A percentile compares a stretch with the other conserved stretches of the same genome.
Evolutionary conservation across 2,113 vertebrate species (phyloP).

Genomic region (Asarcornis scutulata): DNA sequence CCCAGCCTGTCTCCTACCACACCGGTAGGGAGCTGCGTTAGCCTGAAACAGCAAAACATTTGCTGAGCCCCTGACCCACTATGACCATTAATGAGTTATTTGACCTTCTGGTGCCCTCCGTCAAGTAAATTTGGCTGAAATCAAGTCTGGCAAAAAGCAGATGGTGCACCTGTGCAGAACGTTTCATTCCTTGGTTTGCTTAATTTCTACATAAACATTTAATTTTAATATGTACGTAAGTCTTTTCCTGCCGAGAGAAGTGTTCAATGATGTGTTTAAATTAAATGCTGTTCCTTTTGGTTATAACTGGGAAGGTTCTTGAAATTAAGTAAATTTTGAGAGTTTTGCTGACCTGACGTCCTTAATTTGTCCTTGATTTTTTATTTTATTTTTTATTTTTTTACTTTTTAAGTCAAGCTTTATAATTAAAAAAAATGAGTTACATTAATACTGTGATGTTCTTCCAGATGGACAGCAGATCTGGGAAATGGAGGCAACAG

Average conservation of each 20-base stretch:
- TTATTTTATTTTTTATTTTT: neutral
- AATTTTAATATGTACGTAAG: neutral
- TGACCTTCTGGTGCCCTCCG: neutral
- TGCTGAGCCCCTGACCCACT: neutral
- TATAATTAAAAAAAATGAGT: neutral
- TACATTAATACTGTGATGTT: constrained; percentile 17
- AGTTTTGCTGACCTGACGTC: neutral
- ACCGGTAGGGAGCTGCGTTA: neutral
- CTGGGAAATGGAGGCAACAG: constrained; percentile 96
- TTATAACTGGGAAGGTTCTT: neutral
- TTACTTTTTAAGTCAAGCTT: neutral
- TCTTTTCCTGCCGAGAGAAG: neutral
- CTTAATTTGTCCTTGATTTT: neutral
- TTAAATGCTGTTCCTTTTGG: neutral
- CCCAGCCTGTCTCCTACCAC: neutral
- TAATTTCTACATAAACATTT: constrained; percentile 17
- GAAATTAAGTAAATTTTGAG: neutral
- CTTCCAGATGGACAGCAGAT: constrained; percentile 93
- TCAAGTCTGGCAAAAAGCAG: neutral
- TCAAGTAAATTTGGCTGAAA: neutral
- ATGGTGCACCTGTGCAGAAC: neutral
- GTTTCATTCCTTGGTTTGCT: neutral
- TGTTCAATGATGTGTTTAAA: neutral
- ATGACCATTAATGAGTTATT: neutral
- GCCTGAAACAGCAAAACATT: neutral